Evolutionary conservation across 2,888 invertebrate species (phyloP), one percentile per base, ranked within the genome.

Genomic region (Stenodera caucasica): DNA sequence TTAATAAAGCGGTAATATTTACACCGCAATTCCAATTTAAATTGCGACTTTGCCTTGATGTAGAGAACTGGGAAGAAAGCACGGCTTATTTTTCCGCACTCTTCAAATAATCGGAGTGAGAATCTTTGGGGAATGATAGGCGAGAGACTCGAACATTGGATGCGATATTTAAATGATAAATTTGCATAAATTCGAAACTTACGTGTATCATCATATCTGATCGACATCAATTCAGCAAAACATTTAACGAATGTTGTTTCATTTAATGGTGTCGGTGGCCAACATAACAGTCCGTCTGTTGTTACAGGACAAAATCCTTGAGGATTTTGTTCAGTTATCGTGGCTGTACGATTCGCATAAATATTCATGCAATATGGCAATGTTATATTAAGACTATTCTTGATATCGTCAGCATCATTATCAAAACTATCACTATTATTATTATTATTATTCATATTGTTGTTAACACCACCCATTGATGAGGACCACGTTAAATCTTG

Each of bases 201-300:
- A 94, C 94, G 88, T 77, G 90, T 86, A 66, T 87, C 88, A 77
- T 94, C 94, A 75, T 94, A 94, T 68, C 84, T 85, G 59, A 93
- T 86, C 61, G 91, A 91, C 69, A 89, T 85, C 60, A 94, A 83
- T 73, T 92, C 89, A 51, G 87, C 86, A 75, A 94, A 91, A 78
- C 95, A 95, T 52, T 89, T 87, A 67, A 93, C 85, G 26, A 86
- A 82, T 1, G 91, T 90, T 53, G 86, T 78, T 0, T 87, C 85
- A 66, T 89, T 89, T 64, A 86, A 85, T 0, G 85, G 83, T 1
- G 94, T 92, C 2, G 88, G 85, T 11, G 92, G 93, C 95, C 94
- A 95, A 78, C 94, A 95, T 33, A 92, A 82, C 60, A 93, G 81
- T 3, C 86, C 85, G 75, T 94, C 94, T 83, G 88, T 91, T 69